phyloP scores from a whole-genome alignment of 2,797 vertebrate genomes.

The Tympanoctomys barrerae region DNA sequence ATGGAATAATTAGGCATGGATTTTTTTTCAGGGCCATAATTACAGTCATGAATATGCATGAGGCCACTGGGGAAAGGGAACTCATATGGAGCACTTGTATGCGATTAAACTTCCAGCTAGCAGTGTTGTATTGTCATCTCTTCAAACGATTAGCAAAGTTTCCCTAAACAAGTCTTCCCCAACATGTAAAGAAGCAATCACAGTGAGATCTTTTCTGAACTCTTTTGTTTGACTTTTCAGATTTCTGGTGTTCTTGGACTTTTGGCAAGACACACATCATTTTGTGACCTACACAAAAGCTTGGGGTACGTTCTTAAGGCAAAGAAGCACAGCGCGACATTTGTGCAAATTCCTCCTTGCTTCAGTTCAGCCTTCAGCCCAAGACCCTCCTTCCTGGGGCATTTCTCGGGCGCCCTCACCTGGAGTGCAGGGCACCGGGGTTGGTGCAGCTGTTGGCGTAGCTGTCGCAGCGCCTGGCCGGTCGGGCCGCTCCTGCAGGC shows the following conservation, averaged over 20 bases:
- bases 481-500: not conserved
- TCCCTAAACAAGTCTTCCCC: conserved; percentile 65
- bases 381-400: not conserved
- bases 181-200: conserved; percentile 64
- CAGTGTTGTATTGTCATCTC: conserved; percentile 84
- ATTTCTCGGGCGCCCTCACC: not conserved
- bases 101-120: conserved; percentile 90
- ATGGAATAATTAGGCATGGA: conserved; percentile 88
- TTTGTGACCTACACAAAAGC: not conserved
- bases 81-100: conserved; percentile 86
- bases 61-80: conserved; percentile 85
- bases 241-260: not conserved
- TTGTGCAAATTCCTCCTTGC: not conserved
- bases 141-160: conserved; percentile 80
- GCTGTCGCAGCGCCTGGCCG: too few relatives aligned
- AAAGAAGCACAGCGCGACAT: not conserved
- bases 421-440: accelerated
- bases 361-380: not conserved
- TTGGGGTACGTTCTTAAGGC: not conserved
- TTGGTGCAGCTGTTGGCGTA: not conserved
- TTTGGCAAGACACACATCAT: accelerated
- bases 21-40: conserved; percentile 88
- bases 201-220: conserved; percentile 57
- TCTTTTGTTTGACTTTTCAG: conserved; percentile 60
- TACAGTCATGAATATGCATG: conserved; percentile 91